These are phyloP conservation scores for Atrichornis clamosus DNA, from an alignment of 2,113 vertebrate species.

Conservation along the genomic window DNA sequence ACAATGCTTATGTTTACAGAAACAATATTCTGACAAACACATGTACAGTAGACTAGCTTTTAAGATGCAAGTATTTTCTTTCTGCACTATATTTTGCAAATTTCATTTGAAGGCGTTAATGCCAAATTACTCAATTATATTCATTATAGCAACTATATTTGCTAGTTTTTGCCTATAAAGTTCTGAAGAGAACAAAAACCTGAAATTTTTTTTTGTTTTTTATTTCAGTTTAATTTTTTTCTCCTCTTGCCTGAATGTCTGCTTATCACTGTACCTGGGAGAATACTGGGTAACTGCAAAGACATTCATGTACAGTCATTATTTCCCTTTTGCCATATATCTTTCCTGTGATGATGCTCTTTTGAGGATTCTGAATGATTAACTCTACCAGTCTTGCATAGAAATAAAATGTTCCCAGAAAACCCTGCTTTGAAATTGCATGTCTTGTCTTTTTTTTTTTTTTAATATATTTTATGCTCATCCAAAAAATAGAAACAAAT, in stretches of 20 bases:
- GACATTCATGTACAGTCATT: neutral
- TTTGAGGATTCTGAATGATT: neutral
- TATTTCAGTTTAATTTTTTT: neutral
- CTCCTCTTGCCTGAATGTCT: neutral
- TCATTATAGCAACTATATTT: neutral
- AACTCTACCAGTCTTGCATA: neutral
- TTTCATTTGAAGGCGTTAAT: neutral
- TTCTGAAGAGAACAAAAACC: neutral
- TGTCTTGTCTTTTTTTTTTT: neutral
- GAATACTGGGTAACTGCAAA: neutral
- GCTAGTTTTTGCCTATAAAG: neutral
- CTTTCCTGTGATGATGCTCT: neutral
- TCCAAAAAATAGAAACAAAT: neutral
- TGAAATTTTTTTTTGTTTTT: neutral
- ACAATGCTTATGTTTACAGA: neutral
- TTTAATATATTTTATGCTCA: neutral
- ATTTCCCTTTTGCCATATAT: neutral
- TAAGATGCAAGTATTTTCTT: neutral
- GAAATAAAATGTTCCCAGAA: neutral
- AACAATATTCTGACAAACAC: neutral
- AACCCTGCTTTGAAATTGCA: neutral
- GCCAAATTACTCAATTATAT: neutral
- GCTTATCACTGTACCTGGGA: neutral
- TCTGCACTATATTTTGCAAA: neutral
- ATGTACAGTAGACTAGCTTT: neutral